Evolutionary conservation across 2,888 invertebrate genomes (phyloP).

Genomic region (Pollenia amentaria): DNA sequence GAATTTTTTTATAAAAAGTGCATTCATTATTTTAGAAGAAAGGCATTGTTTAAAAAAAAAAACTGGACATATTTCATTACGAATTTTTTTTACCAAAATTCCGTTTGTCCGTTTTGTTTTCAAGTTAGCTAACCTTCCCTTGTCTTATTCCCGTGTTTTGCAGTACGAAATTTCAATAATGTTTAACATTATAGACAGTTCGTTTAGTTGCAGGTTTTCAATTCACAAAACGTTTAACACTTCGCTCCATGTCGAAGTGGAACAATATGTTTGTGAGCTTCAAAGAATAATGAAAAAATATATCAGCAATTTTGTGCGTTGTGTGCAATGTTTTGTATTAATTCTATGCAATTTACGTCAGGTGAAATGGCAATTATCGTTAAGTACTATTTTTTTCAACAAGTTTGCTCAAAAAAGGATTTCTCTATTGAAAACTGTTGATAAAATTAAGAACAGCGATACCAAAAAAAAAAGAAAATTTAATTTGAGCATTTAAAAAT

Average conservation of each 20-base stretch:
- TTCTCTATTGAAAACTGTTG: neutral
- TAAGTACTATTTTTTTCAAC: slow-evolving; percentile 37
- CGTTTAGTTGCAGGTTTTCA: slow-evolving; percentile 36
- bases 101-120: neutral
- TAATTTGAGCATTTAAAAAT: neutral
- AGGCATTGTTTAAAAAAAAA: no score
- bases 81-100: no score
- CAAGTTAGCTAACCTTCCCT: slow-evolving; percentile 1
- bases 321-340: slow-evolving; percentile 66
- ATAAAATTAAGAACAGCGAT: neutral
- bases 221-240: slow-evolving; percentile 16
- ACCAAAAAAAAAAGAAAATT: slow-evolving; percentile 8
- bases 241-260: neutral
- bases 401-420: neutral
- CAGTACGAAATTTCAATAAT: slow-evolving; percentile 28
- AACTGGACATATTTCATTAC: no score
- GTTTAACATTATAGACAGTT: slow-evolving; percentile 38
- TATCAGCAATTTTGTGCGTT: slow-evolving; percentile 33
- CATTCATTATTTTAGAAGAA: no score
- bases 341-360: slow-evolving; percentile 72
- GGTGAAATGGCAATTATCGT: slow-evolving; percentile 68
- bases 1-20: no score
- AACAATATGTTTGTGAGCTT: neutral
- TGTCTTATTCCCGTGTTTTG: neutral
- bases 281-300: neutral